Percentiles rank a stretch among this genome's conserved stretches.
Evolutionary conservation across 1,140 invertebrate genomes (phyloP).

Genomic region (Pseudomyrmex gracilis): DNA sequence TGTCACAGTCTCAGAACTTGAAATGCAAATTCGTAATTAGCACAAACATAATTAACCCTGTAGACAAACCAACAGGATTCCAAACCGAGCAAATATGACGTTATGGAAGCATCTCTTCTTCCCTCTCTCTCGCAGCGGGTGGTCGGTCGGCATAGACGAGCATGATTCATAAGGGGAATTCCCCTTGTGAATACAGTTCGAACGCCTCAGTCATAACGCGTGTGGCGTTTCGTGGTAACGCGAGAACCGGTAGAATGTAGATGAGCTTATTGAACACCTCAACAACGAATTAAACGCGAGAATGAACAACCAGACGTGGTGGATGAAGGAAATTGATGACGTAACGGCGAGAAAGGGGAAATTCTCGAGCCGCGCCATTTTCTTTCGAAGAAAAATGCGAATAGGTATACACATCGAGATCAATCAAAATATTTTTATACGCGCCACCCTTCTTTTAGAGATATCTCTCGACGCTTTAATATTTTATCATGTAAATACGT

Average conservation of each 20-base stretch:
- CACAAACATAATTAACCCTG: conserved; percentile 54
- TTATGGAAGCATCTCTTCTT: conserved; percentile 30
- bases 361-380: background rate
- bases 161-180: conserved; percentile 57
- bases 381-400: background rate
- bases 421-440: background rate
- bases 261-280: conserved; percentile 32
- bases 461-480: too few relatives aligned
- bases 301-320: background rate
- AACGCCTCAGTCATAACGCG: conserved; percentile 48
- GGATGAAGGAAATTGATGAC: conserved; percentile 6
- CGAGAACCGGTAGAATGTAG: conserved; percentile 17
- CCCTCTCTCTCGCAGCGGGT: background rate
- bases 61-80: conserved; percentile 57
- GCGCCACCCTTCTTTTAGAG: background rate
- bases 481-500: too few relatives aligned
- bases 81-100: conserved; percentile 46
- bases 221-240: conserved; percentile 20
- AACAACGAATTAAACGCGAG: conserved; percentile 15
- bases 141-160: conserved; percentile 47
- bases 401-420: background rate
- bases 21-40: conserved; percentile 52
- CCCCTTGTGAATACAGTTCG: conserved; percentile 58
- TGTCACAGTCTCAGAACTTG: conserved; percentile 13
- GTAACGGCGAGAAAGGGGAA: background rate